Evolutionary conservation across 2,797 vertebrate genomes (phyloP).

Genomic region (Brachyrhaphis roseni): DNA sequence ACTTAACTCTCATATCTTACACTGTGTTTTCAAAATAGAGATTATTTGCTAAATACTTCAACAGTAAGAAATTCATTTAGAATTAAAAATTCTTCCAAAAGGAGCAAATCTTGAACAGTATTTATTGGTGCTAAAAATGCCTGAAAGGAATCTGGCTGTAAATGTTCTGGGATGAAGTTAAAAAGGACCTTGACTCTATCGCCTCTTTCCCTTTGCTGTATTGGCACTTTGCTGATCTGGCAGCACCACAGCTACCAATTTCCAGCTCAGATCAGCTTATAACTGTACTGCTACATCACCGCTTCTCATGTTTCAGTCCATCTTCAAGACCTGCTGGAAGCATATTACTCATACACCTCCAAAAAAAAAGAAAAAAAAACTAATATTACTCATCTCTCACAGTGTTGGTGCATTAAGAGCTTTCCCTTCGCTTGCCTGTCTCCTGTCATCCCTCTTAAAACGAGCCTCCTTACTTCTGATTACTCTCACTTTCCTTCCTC

Average conservation of each 20-base stretch:
- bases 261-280: constrained; percentile 58
- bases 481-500: constrained; percentile 60
- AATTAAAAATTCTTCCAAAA: neutral
- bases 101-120: neutral
- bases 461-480: constrained; percentile 63
- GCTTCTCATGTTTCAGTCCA: constrained; percentile 68
- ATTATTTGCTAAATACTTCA: neutral
- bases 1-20: neutral
- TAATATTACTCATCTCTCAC: constrained; percentile 48
- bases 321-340: constrained; percentile 60
- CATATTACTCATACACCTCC: constrained; percentile 59
- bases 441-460: constrained; percentile 58
- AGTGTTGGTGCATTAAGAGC: constrained; percentile 57
- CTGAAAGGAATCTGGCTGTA: constrained; percentile 12
- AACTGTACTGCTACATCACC: constrained; percentile 55
- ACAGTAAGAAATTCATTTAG: neutral
- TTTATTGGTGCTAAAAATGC: neutral
- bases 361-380: constrained; percentile 8
- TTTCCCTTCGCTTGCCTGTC: constrained; percentile 47
- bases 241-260: constrained; percentile 58
- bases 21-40: neutral
- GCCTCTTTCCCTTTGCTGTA: constrained; percentile 36
- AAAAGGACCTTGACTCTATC: constrained; percentile 45
- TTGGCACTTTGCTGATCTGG: constrained; percentile 60
- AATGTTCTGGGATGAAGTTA: constrained; percentile 25